Conservation (phyloP, 2,113 vertebrate species). For the Protomyctophum bolini region DNA sequence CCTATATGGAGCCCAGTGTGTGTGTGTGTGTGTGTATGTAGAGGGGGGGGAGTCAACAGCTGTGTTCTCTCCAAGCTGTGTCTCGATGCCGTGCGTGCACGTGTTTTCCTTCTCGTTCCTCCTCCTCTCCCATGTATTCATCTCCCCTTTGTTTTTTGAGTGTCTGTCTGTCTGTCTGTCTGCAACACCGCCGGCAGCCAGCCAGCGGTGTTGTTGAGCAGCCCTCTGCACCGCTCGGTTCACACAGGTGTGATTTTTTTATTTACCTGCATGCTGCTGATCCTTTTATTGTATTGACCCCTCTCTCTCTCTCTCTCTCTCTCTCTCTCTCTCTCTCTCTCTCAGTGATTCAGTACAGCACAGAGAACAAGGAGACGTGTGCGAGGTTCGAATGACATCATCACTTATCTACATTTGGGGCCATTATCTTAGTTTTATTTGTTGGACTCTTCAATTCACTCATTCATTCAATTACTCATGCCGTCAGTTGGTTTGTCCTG, state of each 20-base stretch:
- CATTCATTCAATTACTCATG: neutral
- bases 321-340: slow-evolving; percentile 24
- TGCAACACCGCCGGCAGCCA: too few relatives aligned
- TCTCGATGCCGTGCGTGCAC: neutral
- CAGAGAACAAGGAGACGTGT: slow-evolving; percentile 85
- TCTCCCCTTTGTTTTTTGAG: too few relatives aligned
- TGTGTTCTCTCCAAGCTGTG: slow-evolving; percentile 44
- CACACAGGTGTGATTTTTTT: too few relatives aligned
- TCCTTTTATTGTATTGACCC: neutral
- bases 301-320: slow-evolving; percentile 14
- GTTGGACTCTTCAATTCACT: neutral
- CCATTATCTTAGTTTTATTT: too few relatives aligned
- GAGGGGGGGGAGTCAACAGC: slow-evolving; percentile 36
- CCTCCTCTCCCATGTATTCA: neutral
- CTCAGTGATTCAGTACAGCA: slow-evolving; percentile 84
- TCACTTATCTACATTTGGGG: neutral
- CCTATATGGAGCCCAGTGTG: neutral
- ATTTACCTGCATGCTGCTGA: too few relatives aligned
- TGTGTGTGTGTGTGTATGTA: neutral
- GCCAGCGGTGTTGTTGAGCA: too few relatives aligned
- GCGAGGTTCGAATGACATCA: slow-evolving; percentile 50
- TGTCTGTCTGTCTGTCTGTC: too few relatives aligned
- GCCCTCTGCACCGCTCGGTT: too few relatives aligned
- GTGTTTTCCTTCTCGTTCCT: too few relatives aligned
- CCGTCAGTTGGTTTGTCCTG: too few relatives aligned